Conservation (phyloP, 2,888 invertebrate species). For the Tribolium freemani region DNA sequence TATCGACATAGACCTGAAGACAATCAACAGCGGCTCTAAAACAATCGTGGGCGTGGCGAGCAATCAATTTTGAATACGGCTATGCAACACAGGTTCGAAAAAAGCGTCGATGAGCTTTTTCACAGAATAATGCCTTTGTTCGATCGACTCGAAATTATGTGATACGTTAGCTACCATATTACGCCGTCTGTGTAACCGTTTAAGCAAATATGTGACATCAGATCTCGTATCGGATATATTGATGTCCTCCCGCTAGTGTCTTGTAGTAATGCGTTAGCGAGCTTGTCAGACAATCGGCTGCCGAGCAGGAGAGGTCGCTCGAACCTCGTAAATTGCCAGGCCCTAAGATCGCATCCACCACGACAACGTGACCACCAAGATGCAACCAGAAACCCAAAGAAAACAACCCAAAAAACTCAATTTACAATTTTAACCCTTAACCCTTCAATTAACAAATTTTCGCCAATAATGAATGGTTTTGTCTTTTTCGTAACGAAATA, state of each 20-base stretch:
- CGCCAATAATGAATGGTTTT: too few species aligned
- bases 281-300: constrained; percentile 65
- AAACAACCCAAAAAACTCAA: too few species aligned
- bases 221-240: constrained; percentile 66
- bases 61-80: constrained; percentile 67
- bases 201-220: constrained; percentile 67
- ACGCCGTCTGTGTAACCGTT: constrained; percentile 65
- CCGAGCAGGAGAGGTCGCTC: constrained; percentile 58
- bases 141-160: constrained; percentile 56
- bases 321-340: constrained; percentile 55
- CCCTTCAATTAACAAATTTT: too few species aligned
- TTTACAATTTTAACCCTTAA: too few species aligned
- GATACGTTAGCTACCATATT: constrained; percentile 67
- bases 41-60: constrained; percentile 67
- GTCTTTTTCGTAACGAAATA: too few species aligned
- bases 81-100: constrained; percentile 58
- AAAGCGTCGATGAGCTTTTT: constrained; percentile 30
- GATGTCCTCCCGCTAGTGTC: constrained; percentile 63
- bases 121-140: constrained; percentile 14
- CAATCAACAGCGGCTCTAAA: constrained; percentile 67
- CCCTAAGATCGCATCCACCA: constrained; percentile 55
- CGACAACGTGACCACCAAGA: constrained; percentile 51
- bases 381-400: not conserved
- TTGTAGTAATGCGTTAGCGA: constrained; percentile 64
- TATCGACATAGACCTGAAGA: constrained; percentile 64